These are phyloP conservation scores for Platichthys flesus DNA, from an alignment of 2,113 vertebrate genomes.

Conservation along the genomic window DNA sequence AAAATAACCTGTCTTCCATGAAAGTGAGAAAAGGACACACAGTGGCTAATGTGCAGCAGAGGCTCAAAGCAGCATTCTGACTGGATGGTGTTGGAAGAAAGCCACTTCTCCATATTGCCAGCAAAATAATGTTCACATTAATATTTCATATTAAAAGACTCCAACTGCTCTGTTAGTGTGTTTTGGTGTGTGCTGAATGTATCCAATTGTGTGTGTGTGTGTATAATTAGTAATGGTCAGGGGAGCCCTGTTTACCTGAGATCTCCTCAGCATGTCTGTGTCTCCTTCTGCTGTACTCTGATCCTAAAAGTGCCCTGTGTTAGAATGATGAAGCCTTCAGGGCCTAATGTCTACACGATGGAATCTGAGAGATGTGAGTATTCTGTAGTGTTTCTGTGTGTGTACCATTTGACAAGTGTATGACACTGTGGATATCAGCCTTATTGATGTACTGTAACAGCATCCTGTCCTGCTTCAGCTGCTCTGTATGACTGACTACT, in stretches of 20 bases:
- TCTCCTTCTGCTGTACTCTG: conserved; percentile 29
- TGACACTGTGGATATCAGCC: conserved; percentile 12
- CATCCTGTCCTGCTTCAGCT: conserved; percentile 14
- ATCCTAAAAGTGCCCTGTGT: conserved; percentile 33
- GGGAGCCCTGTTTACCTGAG: neutral
- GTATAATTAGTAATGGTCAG: neutral
- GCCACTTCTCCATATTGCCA: neutral
- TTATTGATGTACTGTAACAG: conserved; percentile 39
- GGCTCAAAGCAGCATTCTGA: conserved; percentile 44
- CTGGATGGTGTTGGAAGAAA: neutral
- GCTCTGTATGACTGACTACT: neutral
- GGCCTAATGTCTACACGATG: conserved; percentile 7
- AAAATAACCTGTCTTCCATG: conserved; percentile 53
- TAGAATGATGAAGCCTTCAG: conserved; percentile 31
- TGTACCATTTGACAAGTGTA: conserved; percentile 15
- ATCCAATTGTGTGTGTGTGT: neutral
- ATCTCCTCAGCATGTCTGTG: conserved; percentile 60
- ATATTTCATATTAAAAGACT: conserved; percentile 1
- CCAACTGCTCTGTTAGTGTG: conserved; percentile 12
- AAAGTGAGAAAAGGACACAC: neutral
- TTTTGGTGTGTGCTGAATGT: conserved; percentile 51
- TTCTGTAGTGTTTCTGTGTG: conserved; percentile 30
- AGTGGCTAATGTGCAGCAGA: neutral
- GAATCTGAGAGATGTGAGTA: neutral
- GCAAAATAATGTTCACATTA: neutral